Evolutionary conservation across 1,140 invertebrate species (phyloP).

Genomic region (Meloidogyne hapla): DNA sequence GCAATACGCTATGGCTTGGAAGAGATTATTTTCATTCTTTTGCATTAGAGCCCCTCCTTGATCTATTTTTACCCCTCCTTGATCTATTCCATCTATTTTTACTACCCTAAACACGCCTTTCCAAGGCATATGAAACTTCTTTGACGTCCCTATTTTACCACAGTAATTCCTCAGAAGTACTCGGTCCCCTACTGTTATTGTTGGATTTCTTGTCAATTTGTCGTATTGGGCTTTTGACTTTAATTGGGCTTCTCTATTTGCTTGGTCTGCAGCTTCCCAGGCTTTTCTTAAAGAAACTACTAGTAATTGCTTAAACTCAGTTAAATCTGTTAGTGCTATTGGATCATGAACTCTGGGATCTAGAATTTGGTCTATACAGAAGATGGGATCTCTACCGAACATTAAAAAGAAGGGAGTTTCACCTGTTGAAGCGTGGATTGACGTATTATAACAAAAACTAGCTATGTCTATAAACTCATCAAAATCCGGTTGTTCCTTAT

Average conservation of each 20-base stretch:
- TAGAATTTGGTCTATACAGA: slow-evolving; percentile 16
- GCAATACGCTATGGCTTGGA: not conserved
- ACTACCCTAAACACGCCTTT: slow-evolving; percentile 19
- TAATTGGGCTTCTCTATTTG: slow-evolving; percentile 2
- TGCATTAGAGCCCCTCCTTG: no score
- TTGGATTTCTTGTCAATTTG: slow-evolving; percentile 10
- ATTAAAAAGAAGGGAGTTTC: slow-evolving; percentile 32
- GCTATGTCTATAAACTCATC: slow-evolving; percentile 17
- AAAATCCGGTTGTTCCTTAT: slow-evolving; percentile 23
- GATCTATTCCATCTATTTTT: slow-evolving; percentile 13
- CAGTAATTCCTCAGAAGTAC: slow-evolving; percentile 20
- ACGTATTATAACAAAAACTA: slow-evolving; percentile 32
- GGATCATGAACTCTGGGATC: slow-evolving; percentile 9
- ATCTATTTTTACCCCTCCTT: no score
- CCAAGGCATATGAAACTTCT: slow-evolving; percentile 32
- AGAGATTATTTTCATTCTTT: not conserved
- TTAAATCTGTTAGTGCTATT: not conserved
- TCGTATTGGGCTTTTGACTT: slow-evolving; percentile 29
- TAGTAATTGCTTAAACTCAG: slow-evolving; percentile 11
- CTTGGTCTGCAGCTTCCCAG: slow-evolving; percentile 20
- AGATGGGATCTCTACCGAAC: slow-evolving; percentile 34
- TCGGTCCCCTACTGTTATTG: slow-evolving; percentile 21
- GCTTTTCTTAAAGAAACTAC: slow-evolving; percentile 10
- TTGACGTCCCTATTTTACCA: not conserved
- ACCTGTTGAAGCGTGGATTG: slow-evolving; percentile 20